A percentile compares a stretch with the other conserved stretches of the same genome.
phyloP scores from a whole-genome alignment of 2,113 vertebrate genomes.

The Apodemus sylvaticus region DNA sequence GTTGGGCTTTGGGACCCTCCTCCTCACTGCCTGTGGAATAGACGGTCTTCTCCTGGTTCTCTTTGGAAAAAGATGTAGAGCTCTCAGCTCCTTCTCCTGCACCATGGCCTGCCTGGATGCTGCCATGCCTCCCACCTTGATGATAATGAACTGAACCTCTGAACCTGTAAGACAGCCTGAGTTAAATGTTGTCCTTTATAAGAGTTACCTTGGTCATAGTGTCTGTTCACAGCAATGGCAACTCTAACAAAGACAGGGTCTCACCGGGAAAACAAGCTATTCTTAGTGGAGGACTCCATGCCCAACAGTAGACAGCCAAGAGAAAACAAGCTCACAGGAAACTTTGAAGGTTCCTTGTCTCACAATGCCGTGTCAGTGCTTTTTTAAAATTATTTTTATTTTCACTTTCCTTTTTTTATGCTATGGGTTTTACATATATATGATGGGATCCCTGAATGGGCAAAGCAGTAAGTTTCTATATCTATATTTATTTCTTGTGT shows the following conservation, averaged over 20 bases:
- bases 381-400: neutral
- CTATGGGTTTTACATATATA: neutral
- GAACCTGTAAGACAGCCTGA: too few relatives aligned
- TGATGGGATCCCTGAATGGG: neutral
- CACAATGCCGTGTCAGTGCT: neutral
- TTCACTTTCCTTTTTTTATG: neutral
- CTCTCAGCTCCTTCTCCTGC: too few relatives aligned
- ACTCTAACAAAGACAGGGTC: neutral
- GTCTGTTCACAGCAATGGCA: neutral
- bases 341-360: neutral
- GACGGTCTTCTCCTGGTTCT: too few relatives aligned
- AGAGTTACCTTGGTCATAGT: too few relatives aligned
- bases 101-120: too few relatives aligned
- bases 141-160: too few relatives aligned
- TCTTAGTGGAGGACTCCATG: too few relatives aligned
- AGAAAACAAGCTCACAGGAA: neutral
- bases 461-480: neutral
- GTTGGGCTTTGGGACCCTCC: too few relatives aligned
- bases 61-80: too few relatives aligned
- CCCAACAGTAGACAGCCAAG: neutral
- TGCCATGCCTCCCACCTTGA: too few relatives aligned
- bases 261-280: neutral
- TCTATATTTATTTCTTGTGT: neutral
- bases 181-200: too few relatives aligned
- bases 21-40: too few relatives aligned